Conservation (phyloP, 92 coral and sea anemone species). For the Epizoanthus rinbou region DNA sequence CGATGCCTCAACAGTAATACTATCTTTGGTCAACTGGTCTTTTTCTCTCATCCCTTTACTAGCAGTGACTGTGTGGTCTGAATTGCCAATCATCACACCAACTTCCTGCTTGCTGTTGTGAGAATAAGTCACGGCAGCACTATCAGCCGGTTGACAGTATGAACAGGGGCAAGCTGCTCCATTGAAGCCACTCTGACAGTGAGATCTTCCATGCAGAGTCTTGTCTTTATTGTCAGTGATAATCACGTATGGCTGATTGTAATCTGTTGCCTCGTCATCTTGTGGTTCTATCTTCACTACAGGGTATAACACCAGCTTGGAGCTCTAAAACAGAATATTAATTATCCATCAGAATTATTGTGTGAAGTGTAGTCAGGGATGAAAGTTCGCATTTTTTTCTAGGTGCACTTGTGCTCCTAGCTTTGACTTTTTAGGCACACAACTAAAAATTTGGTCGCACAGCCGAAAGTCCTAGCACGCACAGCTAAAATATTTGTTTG, state of each 20-base stretch:
- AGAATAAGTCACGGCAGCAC: background rate
- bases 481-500: too few relatives aligned
- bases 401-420: too few relatives aligned
- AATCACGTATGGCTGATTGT: slow-evolving; percentile 1
- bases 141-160: slow-evolving; percentile 4
- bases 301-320: background rate
- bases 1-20: background rate
- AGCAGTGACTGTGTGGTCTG: background rate
- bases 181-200: slow-evolving; percentile 14
- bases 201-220: background rate
- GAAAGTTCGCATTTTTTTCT: too few relatives aligned
- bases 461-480: too few relatives aligned
- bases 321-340: background rate
- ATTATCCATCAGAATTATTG: too few relatives aligned
- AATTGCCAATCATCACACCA: background rate
- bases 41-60: background rate
- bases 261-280: background rate
- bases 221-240: background rate
- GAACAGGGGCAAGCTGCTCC: slow-evolving; percentile 13
- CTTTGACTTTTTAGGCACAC: too few relatives aligned
- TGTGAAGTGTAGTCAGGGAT: too few relatives aligned
- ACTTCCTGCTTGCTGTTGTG: background rate
- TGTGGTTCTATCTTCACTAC: slow-evolving; percentile 21
- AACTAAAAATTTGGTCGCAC: too few relatives aligned
- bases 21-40: background rate